Percentiles rank a stretch among this genome's conserved stretches.
Evolutionary conservation across 2,888 invertebrate species (phyloP).

Genomic region (Petrolisthes cinctipes): DNA sequence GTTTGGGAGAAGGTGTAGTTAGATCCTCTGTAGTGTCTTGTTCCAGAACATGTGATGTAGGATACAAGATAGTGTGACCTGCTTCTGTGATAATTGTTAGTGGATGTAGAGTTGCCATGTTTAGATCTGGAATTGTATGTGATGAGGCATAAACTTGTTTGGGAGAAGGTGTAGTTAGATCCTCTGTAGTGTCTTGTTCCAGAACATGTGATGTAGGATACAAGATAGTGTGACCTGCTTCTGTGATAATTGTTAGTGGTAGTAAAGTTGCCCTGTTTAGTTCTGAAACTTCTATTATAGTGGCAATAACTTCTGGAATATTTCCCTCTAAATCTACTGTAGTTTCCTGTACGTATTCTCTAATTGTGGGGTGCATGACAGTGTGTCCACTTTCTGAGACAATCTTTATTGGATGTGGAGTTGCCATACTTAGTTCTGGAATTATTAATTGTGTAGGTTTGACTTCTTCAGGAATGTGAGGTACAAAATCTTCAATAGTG

Average conservation of each 20-base stretch:
- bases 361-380: neutral
- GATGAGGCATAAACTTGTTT: neutral
- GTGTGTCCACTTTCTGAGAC: slow-evolving; percentile 18
- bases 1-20: too few species aligned
- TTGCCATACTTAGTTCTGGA: slow-evolving; percentile 18
- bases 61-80: too few species aligned
- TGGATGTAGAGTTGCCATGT: neutral
- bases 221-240: neutral
- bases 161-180: neutral
- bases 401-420: slow-evolving; percentile 10
- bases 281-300: neutral
- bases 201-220: slow-evolving; percentile 21
- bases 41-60: too few species aligned
- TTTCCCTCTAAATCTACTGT: neutral
- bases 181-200: slow-evolving; percentile 14
- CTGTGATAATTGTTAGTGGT: too few species aligned
- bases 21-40: too few species aligned
- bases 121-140: neutral
- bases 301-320: too few species aligned
- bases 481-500: neutral
- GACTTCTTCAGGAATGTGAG: neutral
- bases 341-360: neutral
- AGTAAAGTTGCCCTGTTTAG: neutral
- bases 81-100: neutral
- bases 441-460: neutral